phyloP scores from a whole-genome alignment of 1,140 invertebrate genomes.

The Choristoneura fumiferana region DNA sequence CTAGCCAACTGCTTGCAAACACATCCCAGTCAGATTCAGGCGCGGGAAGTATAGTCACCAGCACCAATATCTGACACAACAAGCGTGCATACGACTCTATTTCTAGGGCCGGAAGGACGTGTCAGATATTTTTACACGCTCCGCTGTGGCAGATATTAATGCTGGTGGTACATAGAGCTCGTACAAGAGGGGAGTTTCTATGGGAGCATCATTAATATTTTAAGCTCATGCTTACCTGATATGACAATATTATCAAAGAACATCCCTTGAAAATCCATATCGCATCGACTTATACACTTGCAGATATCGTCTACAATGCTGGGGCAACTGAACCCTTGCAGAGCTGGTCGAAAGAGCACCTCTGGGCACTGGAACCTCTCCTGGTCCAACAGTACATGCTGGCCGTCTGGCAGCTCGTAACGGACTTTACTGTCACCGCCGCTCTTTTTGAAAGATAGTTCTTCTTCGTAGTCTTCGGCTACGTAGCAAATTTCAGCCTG shows the following conservation, averaged over 20 bases:
- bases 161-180: no score
- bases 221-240: constrained; percentile 56
- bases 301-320: constrained; percentile 90
- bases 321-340: constrained; percentile 86
- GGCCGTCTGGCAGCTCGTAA: constrained; percentile 91
- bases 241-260: constrained; percentile 90
- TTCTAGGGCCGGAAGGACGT: no score
- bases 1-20: no score
- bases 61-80: no score
- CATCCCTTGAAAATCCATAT: constrained; percentile 88
- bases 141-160: no score
- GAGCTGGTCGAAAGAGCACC: constrained; percentile 90
- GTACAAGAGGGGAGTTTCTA: no score
- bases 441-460: constrained; percentile 23
- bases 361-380: constrained; percentile 93
- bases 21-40: no score
- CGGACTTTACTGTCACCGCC: constrained; percentile 71
- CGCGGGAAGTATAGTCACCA: no score
- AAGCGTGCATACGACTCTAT: no score
- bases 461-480: constrained; percentile 39
- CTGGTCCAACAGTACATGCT: constrained; percentile 90
- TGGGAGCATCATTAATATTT: no score
- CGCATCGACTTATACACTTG: constrained; percentile 91
- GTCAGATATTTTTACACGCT: no score
- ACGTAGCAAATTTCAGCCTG: constrained; percentile 77